phyloP scores from a whole-genome alignment of 2,113 vertebrate genomes.

The Lophochroa leadbeateri region DNA sequence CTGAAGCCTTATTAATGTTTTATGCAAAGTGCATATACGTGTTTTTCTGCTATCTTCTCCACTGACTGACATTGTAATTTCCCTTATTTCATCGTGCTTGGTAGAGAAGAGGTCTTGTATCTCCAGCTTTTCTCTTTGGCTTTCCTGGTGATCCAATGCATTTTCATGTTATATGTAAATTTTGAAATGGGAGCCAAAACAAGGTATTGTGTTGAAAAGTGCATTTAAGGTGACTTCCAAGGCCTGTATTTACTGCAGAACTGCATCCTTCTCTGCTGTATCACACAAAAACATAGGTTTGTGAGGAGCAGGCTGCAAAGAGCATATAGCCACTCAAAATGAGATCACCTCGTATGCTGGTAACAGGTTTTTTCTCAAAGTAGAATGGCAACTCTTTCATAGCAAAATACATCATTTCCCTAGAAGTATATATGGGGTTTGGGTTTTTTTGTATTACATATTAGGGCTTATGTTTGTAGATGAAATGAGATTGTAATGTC shows the following conservation, averaged over 20 bases:
- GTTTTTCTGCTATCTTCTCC: background rate
- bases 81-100: background rate
- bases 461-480: background rate
- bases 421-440: background rate
- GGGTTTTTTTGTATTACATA: background rate
- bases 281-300: background rate
- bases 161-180: background rate
- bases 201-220: background rate
- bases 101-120: background rate
- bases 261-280: background rate
- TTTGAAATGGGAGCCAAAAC: background rate
- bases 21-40: background rate
- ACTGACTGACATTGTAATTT: background rate
- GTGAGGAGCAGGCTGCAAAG: background rate
- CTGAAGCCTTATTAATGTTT: background rate
- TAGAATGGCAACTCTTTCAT: background rate
- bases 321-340: background rate
- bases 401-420: background rate
- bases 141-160: background rate
- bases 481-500: background rate
- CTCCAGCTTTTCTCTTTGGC: background rate
- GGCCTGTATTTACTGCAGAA: background rate
- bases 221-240: background rate
- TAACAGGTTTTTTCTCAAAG: background rate
- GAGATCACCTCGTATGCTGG: background rate